phyloP scores from a whole-genome alignment of 2,888 invertebrate species.

The Pseudoips prasinana region DNA sequence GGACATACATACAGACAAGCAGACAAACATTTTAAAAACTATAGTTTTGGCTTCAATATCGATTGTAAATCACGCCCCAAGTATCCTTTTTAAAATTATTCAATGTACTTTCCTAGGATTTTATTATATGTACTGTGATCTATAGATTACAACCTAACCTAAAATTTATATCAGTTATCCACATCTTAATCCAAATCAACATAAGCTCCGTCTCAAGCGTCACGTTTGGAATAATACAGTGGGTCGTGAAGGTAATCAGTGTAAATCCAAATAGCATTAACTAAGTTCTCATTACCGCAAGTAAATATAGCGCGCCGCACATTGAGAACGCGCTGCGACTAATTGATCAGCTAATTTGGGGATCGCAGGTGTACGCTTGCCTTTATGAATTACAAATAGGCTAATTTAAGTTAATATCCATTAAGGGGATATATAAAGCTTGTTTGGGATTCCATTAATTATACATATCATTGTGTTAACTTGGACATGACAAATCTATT shows the following conservation, averaged over 20 bases:
- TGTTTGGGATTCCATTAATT: conserved; percentile 13
- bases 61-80: no score
- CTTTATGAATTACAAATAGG: conserved; percentile 56
- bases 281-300: conserved; percentile 43
- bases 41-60: no score
- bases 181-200: no score
- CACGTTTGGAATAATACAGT: conserved; percentile 3
- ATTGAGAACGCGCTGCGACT: conserved; percentile 51
- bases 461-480: conserved; percentile 10
- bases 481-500: conserved; percentile 6
- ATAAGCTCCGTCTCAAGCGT: no score
- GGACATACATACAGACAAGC: no score
- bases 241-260: conserved; percentile 34
- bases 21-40: no score
- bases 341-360: conserved; percentile 63
- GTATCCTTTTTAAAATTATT: no score
- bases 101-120: no score
- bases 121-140: no score
- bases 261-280: conserved; percentile 36
- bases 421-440: conserved; percentile 22
- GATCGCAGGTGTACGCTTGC: conserved; percentile 43
- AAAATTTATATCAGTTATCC: no score
- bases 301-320: conserved; percentile 35
- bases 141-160: no score
- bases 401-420: conserved; percentile 29